Conservation (phyloP, 2,888 invertebrate species). For the Epinotia bilunana region DNA sequence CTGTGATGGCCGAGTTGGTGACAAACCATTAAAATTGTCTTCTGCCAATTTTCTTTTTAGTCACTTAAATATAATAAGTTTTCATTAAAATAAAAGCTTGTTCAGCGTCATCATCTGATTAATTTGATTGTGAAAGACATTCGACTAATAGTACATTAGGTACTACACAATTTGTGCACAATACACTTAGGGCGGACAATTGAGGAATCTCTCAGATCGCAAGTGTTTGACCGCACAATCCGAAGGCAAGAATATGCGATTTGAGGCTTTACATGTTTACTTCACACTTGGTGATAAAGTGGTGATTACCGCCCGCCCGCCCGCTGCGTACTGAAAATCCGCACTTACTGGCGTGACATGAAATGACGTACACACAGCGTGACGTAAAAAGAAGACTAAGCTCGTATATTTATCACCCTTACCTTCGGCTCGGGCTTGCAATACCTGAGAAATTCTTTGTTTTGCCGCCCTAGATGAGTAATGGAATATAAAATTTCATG, state of each 20-base stretch:
- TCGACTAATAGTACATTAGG: neutral
- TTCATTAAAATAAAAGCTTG: slow-evolving; percentile 35
- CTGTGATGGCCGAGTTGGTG: no score
- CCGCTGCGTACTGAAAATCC: no score
- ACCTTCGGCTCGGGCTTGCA: no score
- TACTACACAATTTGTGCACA: no score
- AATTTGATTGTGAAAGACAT: neutral
- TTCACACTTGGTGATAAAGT: neutral
- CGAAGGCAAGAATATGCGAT: neutral
- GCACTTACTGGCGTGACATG: no score
- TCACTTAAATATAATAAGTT: neutral
- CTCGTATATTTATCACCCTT: no score
- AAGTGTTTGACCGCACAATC: neutral
- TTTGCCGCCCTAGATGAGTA: no score
- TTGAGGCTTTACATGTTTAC: neutral
- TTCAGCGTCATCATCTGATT: slow-evolving; percentile 16
- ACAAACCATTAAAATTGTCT: neutral
- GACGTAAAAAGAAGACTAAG: no score
- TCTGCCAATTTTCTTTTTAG: neutral
- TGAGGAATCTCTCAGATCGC: neutral
- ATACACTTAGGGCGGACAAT: neutral
- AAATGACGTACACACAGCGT: no score
- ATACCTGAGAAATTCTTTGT: no score
- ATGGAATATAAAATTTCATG: neutral
- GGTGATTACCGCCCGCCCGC: neutral